Conservation (phyloP, 1,140 invertebrate species). For the Hycleus cichorii region DNA sequence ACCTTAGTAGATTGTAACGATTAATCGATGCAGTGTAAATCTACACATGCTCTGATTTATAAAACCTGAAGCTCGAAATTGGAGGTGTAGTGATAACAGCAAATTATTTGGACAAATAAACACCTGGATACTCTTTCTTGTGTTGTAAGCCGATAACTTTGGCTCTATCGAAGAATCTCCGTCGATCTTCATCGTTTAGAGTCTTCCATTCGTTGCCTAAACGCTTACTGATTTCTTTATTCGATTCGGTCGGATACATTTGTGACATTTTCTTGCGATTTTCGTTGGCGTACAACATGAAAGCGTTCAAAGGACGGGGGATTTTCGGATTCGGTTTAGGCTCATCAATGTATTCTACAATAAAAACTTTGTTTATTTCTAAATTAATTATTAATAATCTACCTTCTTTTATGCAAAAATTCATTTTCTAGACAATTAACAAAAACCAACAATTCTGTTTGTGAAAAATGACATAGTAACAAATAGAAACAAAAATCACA, state of each 20-base stretch:
- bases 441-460: neutral
- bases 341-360: neutral
- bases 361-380: neutral
- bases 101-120: too few relatives aligned
- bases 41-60: conserved; percentile 1
- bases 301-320: conserved; percentile 56
- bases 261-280: conserved; percentile 50
- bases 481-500: neutral
- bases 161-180: conserved; percentile 52
- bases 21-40: conserved; percentile 6
- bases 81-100: too few relatives aligned
- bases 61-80: neutral
- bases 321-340: conserved; percentile 40
- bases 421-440: conserved; percentile 3
- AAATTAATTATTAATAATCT: neutral
- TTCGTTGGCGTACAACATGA: conserved; percentile 60
- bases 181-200: conserved; percentile 45
- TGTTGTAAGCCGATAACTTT: conserved; percentile 52
- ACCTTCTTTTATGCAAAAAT: conserved; percentile 12
- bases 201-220: conserved; percentile 50
- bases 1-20: neutral
- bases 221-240: conserved; percentile 57
- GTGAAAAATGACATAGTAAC: neutral
- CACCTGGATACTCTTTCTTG: conserved; percentile 53
- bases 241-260: conserved; percentile 51